Conservation (phyloP, 2,888 invertebrate species). For the Itoplectis maculator region DNA sequence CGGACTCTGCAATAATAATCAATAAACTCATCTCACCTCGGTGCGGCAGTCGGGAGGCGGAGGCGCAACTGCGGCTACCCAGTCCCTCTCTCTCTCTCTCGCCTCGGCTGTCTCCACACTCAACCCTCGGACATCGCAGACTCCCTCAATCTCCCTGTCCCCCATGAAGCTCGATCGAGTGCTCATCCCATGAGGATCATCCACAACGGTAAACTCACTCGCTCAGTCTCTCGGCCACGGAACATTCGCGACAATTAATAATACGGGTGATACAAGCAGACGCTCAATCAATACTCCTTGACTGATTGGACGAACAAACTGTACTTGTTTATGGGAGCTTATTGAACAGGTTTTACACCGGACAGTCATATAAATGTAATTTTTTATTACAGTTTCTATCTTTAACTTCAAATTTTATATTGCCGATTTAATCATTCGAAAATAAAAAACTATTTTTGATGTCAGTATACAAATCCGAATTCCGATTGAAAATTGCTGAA, state of each 20-base stretch:
- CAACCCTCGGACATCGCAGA: constrained; percentile 25
- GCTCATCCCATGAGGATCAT: constrained; percentile 59
- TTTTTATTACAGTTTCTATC: not conserved
- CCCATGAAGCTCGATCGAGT: constrained; percentile 48
- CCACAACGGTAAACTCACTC: constrained; percentile 34
- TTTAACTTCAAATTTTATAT: too few species aligned
- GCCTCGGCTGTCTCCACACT: not conserved
- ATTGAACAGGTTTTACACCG: not conserved
- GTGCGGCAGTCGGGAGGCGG: constrained; percentile 4
- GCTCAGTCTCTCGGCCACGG: not conserved
- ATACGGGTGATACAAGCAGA: constrained; percentile 51
- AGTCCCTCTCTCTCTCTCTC: too few species aligned
- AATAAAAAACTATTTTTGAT: too few species aligned
- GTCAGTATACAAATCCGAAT: too few species aligned
- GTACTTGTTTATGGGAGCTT: not conserved
- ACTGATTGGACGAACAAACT: constrained; percentile 35
- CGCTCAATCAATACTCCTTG: constrained; percentile 35
- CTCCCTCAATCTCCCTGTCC: constrained; percentile 16
- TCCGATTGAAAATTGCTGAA: too few species aligned
- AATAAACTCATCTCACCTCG: constrained; percentile 49
- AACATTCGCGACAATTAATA: constrained; percentile 52
- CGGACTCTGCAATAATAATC: constrained; percentile 78
- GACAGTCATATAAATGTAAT: not conserved
- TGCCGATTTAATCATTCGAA: too few species aligned
- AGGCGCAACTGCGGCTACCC: constrained; percentile 1